phyloP scores from a whole-genome alignment of 2,113 vertebrate species.

The Labeo catla region DNA sequence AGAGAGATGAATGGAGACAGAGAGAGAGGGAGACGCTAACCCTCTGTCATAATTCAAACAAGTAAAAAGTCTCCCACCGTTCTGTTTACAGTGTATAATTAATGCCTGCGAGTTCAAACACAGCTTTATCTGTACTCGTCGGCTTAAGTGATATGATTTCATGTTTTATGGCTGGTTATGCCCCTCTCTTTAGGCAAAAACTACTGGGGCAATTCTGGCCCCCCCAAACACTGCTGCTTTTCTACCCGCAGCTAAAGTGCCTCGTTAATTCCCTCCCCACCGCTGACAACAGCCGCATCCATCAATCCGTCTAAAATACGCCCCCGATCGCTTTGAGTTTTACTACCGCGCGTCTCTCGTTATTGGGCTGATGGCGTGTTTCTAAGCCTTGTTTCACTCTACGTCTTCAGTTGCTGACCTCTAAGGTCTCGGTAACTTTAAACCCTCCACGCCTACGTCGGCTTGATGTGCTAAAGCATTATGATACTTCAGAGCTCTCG shows the following conservation, averaged over 20 bases:
- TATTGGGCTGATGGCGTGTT: conserved; percentile 49
- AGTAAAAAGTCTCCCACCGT: conserved; percentile 81
- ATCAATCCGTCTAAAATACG: conserved; percentile 51
- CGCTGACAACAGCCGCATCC: conserved; percentile 56
- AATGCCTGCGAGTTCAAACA: conserved; percentile 88
- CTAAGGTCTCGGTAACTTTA: conserved; percentile 41
- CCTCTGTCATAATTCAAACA: conserved; percentile 88
- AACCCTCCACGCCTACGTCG: conserved; percentile 13
- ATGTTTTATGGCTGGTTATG: conserved; percentile 70
- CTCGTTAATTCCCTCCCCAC: conserved; percentile 62
- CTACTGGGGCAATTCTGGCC: conserved; percentile 68
- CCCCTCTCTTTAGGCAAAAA: conserved; percentile 50
- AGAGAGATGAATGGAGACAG: conserved; percentile 70
- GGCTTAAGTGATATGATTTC: conserved; percentile 91
- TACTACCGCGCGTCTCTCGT: conserved; percentile 44
- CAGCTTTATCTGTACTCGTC: conserved; percentile 86
- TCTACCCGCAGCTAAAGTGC: conserved; percentile 53
- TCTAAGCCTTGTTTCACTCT: conserved; percentile 53
- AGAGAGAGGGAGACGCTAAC: conserved; percentile 59
- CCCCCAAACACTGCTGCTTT: conserved; percentile 45
- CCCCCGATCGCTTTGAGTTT: conserved; percentile 55
- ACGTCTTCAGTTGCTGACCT: conserved; percentile 41
- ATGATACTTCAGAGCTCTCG: conserved; percentile 20
- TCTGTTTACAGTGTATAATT: conserved; percentile 96
- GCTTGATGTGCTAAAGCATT: conserved; percentile 45